A percentile compares a stretch with the other conserved stretches of the same genome.
These are phyloP conservation scores for Pluvianellus socialis DNA, from an alignment of 2,113 vertebrate genomes.

Conservation along the genomic window DNA sequence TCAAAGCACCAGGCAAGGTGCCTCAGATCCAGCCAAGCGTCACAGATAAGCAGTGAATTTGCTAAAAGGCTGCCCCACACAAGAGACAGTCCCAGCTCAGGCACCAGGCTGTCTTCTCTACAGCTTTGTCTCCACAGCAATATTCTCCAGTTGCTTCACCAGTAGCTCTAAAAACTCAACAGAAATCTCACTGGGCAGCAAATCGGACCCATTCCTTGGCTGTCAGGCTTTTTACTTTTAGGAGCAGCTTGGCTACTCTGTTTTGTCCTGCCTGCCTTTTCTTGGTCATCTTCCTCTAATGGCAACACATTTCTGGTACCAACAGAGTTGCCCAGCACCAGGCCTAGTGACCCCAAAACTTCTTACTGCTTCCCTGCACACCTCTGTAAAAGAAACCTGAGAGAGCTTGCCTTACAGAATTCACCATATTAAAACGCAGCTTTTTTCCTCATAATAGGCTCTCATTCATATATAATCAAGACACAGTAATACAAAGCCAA, in stretches of 20 bases:
- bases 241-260: not conserved
- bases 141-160: not conserved
- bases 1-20: not conserved
- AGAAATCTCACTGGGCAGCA: not conserved
- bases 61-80: not conserved
- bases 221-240: not conserved
- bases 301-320: not conserved
- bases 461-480: not conserved
- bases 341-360: not conserved
- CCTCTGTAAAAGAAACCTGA: not conserved
- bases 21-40: not conserved
- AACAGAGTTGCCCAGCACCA: not conserved
- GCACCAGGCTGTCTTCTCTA: fast-evolving
- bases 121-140: not conserved
- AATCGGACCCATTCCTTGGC: not conserved
- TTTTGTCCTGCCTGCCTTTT: not conserved
- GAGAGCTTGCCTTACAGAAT: not conserved
- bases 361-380: not conserved
- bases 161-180: not conserved
- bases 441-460: not conserved
- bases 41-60: not conserved
- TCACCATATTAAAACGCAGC: not conserved
- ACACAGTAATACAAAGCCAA: not conserved
- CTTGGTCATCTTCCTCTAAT: not conserved
- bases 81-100: not conserved